Conservation (phyloP, 2,797 vertebrate species). For the Alca torda region DNA sequence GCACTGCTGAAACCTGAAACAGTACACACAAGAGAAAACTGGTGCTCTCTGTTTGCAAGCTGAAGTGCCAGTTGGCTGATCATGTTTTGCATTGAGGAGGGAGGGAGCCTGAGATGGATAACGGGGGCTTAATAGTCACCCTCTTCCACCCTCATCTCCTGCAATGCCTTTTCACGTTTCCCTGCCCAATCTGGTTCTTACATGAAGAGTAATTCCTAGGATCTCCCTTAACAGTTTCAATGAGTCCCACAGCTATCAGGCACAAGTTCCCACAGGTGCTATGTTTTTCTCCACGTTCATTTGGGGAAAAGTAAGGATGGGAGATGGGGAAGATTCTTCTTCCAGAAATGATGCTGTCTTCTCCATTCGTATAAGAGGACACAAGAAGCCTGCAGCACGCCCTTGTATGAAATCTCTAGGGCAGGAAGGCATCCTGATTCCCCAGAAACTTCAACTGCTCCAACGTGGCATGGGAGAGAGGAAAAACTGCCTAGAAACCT, state of each 20-base stretch:
- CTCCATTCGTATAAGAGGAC: not conserved
- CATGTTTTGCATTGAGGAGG: not conserved
- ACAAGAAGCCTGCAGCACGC: not conserved
- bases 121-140: not conserved
- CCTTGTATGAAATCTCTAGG: not conserved
- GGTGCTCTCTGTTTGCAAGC: not conserved
- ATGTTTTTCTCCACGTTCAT: not conserved
- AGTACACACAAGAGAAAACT: not conserved
- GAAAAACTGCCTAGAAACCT: not conserved
- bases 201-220: not conserved
- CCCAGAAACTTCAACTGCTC: not conserved
- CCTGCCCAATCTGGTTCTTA: not conserved
- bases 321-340: not conserved
- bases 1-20: conserved; percentile 20
- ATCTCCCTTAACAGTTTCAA: not conserved
- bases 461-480: not conserved
- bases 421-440: not conserved
- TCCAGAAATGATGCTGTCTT: not conserved
- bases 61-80: not conserved
- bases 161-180: not conserved
- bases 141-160: not conserved
- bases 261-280: not conserved
- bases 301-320: not conserved
- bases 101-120: not conserved
- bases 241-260: not conserved